Percentiles rank a stretch among this genome's conserved stretches.
Conservation (phyloP, 2,113 vertebrate genomes). For the Sterrhoptilus dennistouni region DNA sequence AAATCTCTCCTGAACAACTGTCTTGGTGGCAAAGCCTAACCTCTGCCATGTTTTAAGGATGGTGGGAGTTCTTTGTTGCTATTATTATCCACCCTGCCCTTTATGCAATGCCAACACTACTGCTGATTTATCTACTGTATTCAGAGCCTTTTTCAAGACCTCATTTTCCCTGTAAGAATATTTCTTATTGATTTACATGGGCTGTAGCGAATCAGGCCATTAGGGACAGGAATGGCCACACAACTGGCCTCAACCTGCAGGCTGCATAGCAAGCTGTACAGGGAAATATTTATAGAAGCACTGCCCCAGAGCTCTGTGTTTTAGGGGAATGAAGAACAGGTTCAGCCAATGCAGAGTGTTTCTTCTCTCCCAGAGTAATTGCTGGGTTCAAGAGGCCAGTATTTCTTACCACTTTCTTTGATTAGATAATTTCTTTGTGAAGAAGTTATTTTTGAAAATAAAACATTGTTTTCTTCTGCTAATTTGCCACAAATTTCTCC, state of each 20-base stretch:
- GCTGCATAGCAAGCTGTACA: background rate
- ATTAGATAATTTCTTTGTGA: background rate
- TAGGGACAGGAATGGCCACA: background rate
- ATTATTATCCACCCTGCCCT: constrained; percentile 40
- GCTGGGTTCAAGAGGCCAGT: background rate
- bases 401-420: background rate
- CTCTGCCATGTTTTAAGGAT: background rate
- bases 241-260: background rate
- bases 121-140: background rate
- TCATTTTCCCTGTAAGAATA: accelerated
- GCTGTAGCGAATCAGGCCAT: background rate
- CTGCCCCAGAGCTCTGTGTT: background rate
- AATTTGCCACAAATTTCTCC: background rate
- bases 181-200: background rate
- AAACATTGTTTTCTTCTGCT: background rate
- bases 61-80: constrained; percentile 30
- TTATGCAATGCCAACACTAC: background rate
- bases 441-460: background rate
- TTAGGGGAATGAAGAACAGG: background rate
- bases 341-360: background rate
- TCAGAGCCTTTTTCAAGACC: background rate
- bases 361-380: background rate
- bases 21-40: background rate
- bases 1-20: background rate
- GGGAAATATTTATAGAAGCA: background rate